Conservation (phyloP, 1,140 invertebrate species). For the Euwallacea similis region DNA sequence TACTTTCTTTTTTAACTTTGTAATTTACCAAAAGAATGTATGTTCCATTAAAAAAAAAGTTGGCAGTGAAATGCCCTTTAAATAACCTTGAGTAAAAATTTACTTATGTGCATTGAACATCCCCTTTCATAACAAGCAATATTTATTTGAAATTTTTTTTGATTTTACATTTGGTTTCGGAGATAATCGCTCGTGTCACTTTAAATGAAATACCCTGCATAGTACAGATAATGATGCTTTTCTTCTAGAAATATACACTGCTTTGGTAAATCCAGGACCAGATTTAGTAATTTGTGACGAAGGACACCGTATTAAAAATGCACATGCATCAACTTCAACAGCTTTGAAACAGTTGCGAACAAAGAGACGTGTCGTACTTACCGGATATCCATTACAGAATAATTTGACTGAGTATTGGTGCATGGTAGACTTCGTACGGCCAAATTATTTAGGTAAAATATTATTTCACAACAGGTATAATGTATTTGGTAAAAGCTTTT, state of each 20-base stretch:
- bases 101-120: no score
- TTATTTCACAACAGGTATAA: not conserved
- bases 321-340: conserved; percentile 89
- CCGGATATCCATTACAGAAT: conserved; percentile 96
- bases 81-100: no score
- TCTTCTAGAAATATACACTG: conserved; percentile 76
- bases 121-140: no score
- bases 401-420: conserved; percentile 96
- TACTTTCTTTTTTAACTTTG: no score
- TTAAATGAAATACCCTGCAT: no score
- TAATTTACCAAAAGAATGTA: no score
- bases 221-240: no score
- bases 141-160: no score
- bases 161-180: no score
- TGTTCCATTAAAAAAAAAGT: no score
- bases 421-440: conserved; percentile 95
- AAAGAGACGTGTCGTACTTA: conserved; percentile 86
- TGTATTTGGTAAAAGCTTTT: not conserved
- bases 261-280: conserved; percentile 88
- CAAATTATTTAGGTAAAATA: conserved; percentile 75
- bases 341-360: conserved; percentile 91
- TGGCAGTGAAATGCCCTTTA: no score
- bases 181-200: no score
- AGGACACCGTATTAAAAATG: conserved; percentile 95
- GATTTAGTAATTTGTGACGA: conserved; percentile 95